Evolutionary conservation across 2,888 invertebrate genomes (phyloP), one percentile per base, ranked within the genome.

Genomic region (Caenorhabditis sp.): DNA sequence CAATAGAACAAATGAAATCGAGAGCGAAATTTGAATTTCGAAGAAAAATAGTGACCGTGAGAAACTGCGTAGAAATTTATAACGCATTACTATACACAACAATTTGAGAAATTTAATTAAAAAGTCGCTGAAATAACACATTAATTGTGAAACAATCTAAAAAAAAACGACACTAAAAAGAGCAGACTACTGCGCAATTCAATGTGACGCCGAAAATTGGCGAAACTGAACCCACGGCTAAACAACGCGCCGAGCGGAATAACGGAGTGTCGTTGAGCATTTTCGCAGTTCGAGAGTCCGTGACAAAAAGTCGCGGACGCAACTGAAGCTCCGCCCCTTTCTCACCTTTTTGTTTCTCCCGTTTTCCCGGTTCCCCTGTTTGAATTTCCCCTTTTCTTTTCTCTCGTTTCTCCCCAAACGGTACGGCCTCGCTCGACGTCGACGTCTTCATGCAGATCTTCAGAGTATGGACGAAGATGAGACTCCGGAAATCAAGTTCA

Each of bases 211-310:
- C 15, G 63, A 52, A 52, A 53, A 41, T 30, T 53, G 53, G 24
- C 32, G 30, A 32, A 35, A 17, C 11, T 11, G 9, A 37, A 13
- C 24, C 20, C 5, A 24, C 17, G 24, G 46, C 9, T 65, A 65
- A 65, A 65, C 46, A 55, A n/a, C 20, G 37, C 45, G 35, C 53
- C 17, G 13, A 15, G 65, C 46, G 65, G 37, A 17, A 55, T 55
- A 9, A 17, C 45, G 65, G 65, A 65, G 55, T 17, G 27, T 65
- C 65, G 65, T 65, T 53, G 53, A 8, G 13, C 27, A 30, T 22
- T 9, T 30, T 9, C 9, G 5, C 13, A 13, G 13, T 7, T 13
- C 35, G 9, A 35, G 13, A 35, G 9, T 30, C 9, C 9, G 9
- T 30, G 6, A 30, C 9, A 30, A 35, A 35, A 35, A 35, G n/a